Evolutionary conservation across 2,888 invertebrate genomes (phyloP), one percentile per base, ranked within the genome.

Genomic region (Monopis laevigella): DNA sequence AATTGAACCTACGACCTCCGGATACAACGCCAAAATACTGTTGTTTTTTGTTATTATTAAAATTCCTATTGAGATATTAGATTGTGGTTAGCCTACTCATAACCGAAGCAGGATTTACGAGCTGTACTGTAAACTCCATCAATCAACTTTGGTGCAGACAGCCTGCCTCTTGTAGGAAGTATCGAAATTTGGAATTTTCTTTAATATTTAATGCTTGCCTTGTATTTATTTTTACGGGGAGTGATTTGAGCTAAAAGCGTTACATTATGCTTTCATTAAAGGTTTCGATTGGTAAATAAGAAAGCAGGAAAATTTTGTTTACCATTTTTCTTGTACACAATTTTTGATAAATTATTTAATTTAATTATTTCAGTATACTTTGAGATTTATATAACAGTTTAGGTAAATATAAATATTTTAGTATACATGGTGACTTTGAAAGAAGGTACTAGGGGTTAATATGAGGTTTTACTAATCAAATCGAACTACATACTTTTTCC

Each of bases 101-200:
- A 36, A 36, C 21, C 21, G 36, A 19, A 36, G 21, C 19, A 18
- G 36, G 36, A 36, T 36, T 36, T 36, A 36, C 36, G 36, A 21
- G 36, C 36, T 21, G 21, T 21, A 21, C 36, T 36, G 36, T 19
- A 19, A 36, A 21, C 36, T 36, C 36, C 36, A 36, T 36, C 36
- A 36, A 36, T 36, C 36, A 36, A 36, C 36, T 36, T 36, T 12
- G 36, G 36, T 21, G 36, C 36, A 36, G 36, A 36, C 36, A 21
- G 36, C 13, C 36, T 11, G 17, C 12, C 21, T 36, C 36, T 21
- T 36, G 12, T 21, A 36, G 21, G 18, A 36, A 36, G 5, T 21
- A 21, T 21, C 21, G 21, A 36, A 36, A 16, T 36, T 36, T 21
- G 36, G 19, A 36, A 36, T 36, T 36, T 36, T 36, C 21, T 32